A percentile compares a stretch with the other conserved stretches of the same genome.
These are phyloP conservation scores for Protobothrops flavoviridis DNA, from an alignment of 2,113 vertebrate genomes.

Conservation along the genomic window DNA sequence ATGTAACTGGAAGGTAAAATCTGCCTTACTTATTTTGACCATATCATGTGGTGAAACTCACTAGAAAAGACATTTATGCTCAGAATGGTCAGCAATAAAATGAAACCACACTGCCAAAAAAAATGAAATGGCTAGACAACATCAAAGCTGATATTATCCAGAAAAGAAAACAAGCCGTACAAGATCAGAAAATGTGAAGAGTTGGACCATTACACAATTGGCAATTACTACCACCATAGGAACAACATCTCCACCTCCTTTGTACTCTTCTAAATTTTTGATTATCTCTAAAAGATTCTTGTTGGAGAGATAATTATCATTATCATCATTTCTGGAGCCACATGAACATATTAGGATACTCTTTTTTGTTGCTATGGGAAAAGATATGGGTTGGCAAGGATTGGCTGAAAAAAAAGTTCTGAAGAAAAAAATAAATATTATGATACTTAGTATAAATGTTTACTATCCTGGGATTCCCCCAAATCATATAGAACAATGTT, in stretches of 20 bases:
- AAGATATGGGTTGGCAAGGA: not conserved
- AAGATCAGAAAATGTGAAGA: not conserved
- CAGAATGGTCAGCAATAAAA: not conserved
- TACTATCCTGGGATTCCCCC: not conserved
- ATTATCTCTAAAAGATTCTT: not conserved
- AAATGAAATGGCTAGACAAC: not conserved
- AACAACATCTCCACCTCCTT: not conserved
- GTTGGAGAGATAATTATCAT: not conserved
- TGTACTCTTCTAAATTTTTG: not conserved
- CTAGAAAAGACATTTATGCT: not conserved
- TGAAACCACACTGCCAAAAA: not conserved
- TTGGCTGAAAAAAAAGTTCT: not conserved
- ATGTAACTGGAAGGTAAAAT: not conserved
- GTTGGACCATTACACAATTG: not conserved
- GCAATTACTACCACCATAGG: not conserved
- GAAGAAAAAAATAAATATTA: not conserved
- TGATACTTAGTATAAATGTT: not conserved
- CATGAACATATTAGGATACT: not conserved
- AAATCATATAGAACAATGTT: not conserved
- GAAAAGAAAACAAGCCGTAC: not conserved
- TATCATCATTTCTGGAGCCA: not conserved
- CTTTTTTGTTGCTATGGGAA: not conserved
- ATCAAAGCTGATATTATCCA: not conserved
- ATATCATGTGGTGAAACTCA: not conserved
- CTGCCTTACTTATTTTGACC: not conserved